Conservation (phyloP, 2,797 vertebrate species). For the Emydoidea blandingii region DNA sequence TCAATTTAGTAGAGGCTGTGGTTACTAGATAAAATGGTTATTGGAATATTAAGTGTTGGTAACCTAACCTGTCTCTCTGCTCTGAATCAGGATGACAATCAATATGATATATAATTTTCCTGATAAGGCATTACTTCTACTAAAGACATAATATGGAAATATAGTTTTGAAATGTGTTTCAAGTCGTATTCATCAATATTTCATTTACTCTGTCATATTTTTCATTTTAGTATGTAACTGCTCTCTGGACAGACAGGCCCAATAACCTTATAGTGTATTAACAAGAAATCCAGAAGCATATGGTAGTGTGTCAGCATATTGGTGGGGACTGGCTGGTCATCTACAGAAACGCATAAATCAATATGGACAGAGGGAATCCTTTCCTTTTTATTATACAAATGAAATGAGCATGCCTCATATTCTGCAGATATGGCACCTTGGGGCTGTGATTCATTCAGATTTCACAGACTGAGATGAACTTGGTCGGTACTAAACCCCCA, state of each 20-base stretch:
- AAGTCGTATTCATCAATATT: neutral
- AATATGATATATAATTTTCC: neutral
- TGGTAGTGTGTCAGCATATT: neutral
- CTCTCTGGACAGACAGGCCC: neutral
- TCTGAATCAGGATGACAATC: neutral
- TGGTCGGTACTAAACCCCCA: neutral
- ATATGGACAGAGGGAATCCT: neutral
- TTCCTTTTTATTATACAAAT: neutral
- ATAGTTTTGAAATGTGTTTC: neutral
- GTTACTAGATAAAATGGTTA: neutral
- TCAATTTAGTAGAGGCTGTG: neutral
- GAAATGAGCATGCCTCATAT: neutral
- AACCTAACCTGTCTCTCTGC: neutral
- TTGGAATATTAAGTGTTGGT: neutral
- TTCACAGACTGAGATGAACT: neutral
- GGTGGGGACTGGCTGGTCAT: neutral
- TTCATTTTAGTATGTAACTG: neutral
- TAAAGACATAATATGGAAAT: neutral
- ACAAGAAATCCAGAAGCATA: neutral
- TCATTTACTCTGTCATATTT: neutral
- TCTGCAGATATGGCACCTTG: neutral
- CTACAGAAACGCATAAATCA: neutral
- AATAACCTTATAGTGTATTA: neutral
- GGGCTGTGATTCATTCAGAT: neutral
- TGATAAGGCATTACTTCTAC: neutral